A percentile compares a stretch with the other conserved stretches of the same genome.
phyloP scores from a whole-genome alignment of 2,113 vertebrate genomes.

The Dipodomys spectabilis region DNA sequence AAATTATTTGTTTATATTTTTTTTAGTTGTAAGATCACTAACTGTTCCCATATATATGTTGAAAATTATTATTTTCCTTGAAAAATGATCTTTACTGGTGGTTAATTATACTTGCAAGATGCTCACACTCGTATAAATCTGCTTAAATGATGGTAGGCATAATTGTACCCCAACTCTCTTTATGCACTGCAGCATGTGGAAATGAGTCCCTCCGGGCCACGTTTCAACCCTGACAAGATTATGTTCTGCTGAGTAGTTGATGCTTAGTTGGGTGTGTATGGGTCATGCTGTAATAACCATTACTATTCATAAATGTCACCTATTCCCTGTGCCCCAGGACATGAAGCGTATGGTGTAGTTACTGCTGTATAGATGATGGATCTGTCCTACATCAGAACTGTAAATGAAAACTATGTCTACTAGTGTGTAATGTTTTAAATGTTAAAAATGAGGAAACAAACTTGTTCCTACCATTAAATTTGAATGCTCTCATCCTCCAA shows the following conservation, averaged over 20 bases:
- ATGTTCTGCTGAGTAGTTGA: neutral
- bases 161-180: neutral
- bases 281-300: constrained; percentile 18
- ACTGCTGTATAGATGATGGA: neutral
- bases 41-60: neutral
- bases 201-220: neutral
- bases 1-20: constrained; percentile 32
- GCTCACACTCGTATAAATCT: constrained; percentile 2
- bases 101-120: constrained; percentile 43
- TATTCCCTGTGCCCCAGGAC: constrained; percentile 16
- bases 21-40: constrained; percentile 24
- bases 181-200: neutral
- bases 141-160: neutral
- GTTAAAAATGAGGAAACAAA: neutral
- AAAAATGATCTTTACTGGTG: neutral
- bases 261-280: neutral
- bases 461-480: neutral
- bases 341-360: neutral
- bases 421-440: neutral
- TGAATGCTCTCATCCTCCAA: neutral
- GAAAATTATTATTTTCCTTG: constrained; percentile 25
- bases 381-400: neutral
- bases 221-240: constrained; percentile 13
- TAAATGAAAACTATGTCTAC: neutral
- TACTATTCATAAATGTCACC: constrained; percentile 7